Base-by-base conservation (phyloP, 1,140 invertebrate species). In the Drosophila setifemur region DNA sequence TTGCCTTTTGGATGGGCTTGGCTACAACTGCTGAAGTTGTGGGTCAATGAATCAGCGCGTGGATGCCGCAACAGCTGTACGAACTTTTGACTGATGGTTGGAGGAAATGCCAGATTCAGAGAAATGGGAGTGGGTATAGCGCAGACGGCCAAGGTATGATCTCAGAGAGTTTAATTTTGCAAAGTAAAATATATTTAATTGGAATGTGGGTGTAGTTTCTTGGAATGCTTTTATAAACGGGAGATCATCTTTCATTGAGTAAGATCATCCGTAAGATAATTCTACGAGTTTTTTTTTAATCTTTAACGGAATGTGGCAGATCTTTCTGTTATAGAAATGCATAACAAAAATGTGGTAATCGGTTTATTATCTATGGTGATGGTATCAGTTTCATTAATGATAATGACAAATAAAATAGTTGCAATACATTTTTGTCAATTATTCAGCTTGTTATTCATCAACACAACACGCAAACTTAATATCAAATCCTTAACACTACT, bases 21-120 rank as follows among this genome's bases (percentile, higher is more conserved):
- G 66, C 23, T 45, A 67, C 66, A 64, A 60, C 57, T 68, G 43
- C 45, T 49, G 31, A 58, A 35, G 68, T 75, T 75, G 43, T 75
- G 75, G 81, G 81, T 85, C 81, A 85, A 81, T 79, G 70, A 82
- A 63, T 83, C 77, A 86, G 74, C 55, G 50, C 50, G 42, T 72
- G 43, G 70, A 67, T 79, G 61, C 53, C 43, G 42, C 70, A 72
- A 61, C 81, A 79, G 74, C 79, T 85, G 74, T 72, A 71, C 81
- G 55, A 75, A 75, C 60, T 60, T 64, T 50, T 55, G 40, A 67
- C 70, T 18, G 67, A 54, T 58, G 25, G 52, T 11, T 12, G 35
- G 8, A 25, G 60, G 35, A 64, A 33, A 48, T n/a, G 16, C 5
- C 19, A 5, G 19, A 48, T 21, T 12, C 7, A 29, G 42, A 35